Percentiles rank a stretch among this genome's conserved stretches.
These are phyloP conservation scores for Coptotermes formosanus DNA, from an alignment of 1,140 invertebrate genomes.

Conservation along the genomic window DNA sequence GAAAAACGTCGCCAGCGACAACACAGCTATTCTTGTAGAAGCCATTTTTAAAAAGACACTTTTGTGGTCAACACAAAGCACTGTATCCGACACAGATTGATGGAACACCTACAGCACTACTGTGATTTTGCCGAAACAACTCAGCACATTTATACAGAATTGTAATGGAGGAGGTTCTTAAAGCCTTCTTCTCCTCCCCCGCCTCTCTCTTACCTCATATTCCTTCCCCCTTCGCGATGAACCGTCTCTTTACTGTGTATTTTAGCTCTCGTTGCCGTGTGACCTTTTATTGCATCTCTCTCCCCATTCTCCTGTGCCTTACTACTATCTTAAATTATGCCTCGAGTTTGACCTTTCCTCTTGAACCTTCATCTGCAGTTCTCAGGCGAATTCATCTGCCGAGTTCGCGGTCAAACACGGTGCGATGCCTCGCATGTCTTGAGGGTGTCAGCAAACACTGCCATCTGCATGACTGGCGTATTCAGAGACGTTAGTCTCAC, in stretches of 20 bases:
- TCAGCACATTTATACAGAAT: slow-evolving; percentile 2
- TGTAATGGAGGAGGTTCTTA: background rate
- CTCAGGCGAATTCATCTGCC: background rate
- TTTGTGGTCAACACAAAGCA: background rate
- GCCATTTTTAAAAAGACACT: background rate
- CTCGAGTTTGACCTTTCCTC: background rate
- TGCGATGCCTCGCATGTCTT: background rate
- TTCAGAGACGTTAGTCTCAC: no score
- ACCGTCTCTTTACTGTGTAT: background rate
- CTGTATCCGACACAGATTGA: background rate
- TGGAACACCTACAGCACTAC: background rate
- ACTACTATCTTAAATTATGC: background rate
- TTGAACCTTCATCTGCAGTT: background rate
- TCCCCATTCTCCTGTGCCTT: background rate
- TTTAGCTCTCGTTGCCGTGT: background rate
- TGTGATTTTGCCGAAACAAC: background rate
- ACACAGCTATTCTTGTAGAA: background rate
- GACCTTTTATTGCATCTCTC: background rate
- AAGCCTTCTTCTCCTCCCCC: background rate
- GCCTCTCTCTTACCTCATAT: background rate
- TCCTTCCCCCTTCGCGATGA: background rate
- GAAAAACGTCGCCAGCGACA: background rate
- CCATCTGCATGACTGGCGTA: no score
- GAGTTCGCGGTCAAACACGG: background rate
- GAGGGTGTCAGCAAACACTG: no score